Base-by-base conservation (phyloP, 1,140 invertebrate species). In the Atta cephalotes region DNA sequence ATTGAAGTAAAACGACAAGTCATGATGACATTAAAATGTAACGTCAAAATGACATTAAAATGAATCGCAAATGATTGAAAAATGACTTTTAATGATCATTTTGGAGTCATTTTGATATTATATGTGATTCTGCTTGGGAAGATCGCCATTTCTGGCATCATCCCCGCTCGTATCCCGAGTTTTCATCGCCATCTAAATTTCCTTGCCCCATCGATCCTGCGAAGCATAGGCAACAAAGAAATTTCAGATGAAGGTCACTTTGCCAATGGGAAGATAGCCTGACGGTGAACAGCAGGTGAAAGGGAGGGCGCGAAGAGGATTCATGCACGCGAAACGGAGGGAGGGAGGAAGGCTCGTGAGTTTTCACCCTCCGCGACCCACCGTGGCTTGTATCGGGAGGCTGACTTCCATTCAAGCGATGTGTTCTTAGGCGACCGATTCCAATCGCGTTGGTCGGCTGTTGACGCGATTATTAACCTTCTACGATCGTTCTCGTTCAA, bases 161-260 rank as follows among this genome's bases (percentile, higher is more conserved):
- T 86, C 77, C 49, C 16, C 21, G n/a, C 45, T 39, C 39, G 7
- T 39, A 45, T 10, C 2, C 3, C 66, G 35, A n/a, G 39, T 12
- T 18, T 39, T 21, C n/a, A 60, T 62, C 68, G 28, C 68, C 28
- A 16, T 71, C 49, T 14, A 49, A 85, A 82, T 87, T 62, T 70
- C 60, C 35, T 88, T 77, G 62, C 76, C n/a, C 45, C 65, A 76
- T 82, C 82, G 72, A 70, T 51, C 62, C 58, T 62, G 6, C n/a
- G 53, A 10, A 45, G 53, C 39, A 56, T 94, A 74, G 95, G 95
- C 94, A 91, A 95, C 95, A 92, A 95, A 95, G 89, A 90, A 91
- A 93, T 92, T 45, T 93, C 78, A 81, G 86, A 92, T 89, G 90
- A 93, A 93, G 92, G 92, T 93, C 92, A 91, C 92, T 92, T 88